A percentile compares a stretch with the other conserved stretches of the same genome.
phyloP scores from a whole-genome alignment of 2,797 vertebrate genomes.

The Iguana delicatissima region DNA sequence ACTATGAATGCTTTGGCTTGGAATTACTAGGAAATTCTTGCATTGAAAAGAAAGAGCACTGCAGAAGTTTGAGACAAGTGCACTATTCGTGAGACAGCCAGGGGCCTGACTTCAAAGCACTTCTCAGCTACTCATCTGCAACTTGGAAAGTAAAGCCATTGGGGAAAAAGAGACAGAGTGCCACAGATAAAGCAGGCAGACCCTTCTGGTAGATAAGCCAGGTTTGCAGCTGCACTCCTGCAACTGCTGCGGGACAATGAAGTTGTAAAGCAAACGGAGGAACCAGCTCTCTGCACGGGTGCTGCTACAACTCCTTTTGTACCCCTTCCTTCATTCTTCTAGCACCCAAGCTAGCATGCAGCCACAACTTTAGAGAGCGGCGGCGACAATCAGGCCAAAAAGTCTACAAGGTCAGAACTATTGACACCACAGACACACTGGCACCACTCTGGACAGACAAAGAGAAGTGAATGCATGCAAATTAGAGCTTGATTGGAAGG shows the following conservation, averaged over 20 bases:
- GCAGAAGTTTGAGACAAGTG: no score
- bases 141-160: neutral
- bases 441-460: constrained; percentile 16
- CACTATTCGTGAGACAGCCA: neutral
- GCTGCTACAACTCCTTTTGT: neutral
- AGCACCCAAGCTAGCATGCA: constrained; percentile 20
- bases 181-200: neutral
- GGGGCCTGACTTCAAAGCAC: neutral
- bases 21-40: neutral
- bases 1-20: neutral
- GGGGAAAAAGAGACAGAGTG: neutral
- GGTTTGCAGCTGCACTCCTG: neutral
- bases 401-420: constrained; percentile 18
- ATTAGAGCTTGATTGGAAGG: constrained; percentile 28
- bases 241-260: neutral
- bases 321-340: neutral
- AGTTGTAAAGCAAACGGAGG: neutral
- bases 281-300: neutral
- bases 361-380: constrained; percentile 9
- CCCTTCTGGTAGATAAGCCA: neutral
- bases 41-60: neutral
- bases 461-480: constrained; percentile 30
- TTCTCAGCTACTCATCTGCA: neutral
- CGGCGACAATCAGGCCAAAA: neutral
- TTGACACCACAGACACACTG: constrained; percentile 20